These are phyloP conservation scores for Pogonophryne albipinna DNA, from an alignment of 2,797 vertebrate species.

Conservation along the genomic window DNA sequence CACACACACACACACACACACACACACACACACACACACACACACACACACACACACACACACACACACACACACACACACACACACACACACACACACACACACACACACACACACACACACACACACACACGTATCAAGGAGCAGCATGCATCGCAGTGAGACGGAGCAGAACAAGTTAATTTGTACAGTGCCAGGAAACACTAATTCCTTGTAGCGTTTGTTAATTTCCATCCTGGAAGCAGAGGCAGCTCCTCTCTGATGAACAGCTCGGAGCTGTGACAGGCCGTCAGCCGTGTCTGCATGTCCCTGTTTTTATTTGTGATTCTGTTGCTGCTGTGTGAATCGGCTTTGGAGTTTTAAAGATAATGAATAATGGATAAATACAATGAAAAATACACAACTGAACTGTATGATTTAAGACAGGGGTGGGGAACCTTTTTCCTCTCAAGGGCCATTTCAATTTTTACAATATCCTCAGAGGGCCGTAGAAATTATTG, in stretches of 20 bases:
- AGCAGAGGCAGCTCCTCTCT: conserved; percentile 49
- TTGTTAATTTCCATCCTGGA: conserved; percentile 63
- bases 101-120: no score
- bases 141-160: conserved; percentile 51
- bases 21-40: neutral
- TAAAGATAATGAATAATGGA: conserved; percentile 48
- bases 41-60: conserved; percentile 25
- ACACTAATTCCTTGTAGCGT: conserved; percentile 71
- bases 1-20: conserved; percentile 31
- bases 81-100: no score
- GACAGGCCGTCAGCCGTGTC: conserved; percentile 52
- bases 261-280: conserved; percentile 50
- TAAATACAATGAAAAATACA: conserved; percentile 30
- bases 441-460: no score
- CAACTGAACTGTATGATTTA: conserved; percentile 8
- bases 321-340: conserved; percentile 19
- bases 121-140: conserved; percentile 44
- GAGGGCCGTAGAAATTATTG: no score
- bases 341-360: conserved; percentile 32
- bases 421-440: no score
- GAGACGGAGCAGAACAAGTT: conserved; percentile 69
- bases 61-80: no score
- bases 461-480: no score
- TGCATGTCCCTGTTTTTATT: conserved; percentile 31
- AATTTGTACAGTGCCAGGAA: conserved; percentile 67